phyloP scores from a whole-genome alignment of 2,888 invertebrate species.

The Lochmaea capreae region DNA sequence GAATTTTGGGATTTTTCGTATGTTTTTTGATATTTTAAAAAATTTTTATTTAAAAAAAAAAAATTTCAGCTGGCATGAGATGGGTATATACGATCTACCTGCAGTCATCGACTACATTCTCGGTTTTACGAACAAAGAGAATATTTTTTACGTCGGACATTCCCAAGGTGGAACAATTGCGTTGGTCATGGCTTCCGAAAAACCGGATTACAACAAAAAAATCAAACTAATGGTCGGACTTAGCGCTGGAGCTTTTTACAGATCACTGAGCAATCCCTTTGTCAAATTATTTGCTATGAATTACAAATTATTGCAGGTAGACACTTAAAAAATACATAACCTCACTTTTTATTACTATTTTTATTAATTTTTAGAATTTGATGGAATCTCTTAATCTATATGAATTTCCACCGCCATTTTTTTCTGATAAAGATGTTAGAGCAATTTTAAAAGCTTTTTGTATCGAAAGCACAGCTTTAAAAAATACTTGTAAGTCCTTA shows the following conservation, averaged over 20 bases:
- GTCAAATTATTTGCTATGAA: slow-evolving; percentile 25
- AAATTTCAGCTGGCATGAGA: slow-evolving; percentile 79
- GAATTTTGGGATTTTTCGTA: slow-evolving; percentile 73
- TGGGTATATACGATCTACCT: slow-evolving; percentile 82
- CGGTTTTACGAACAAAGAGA: slow-evolving; percentile 67
- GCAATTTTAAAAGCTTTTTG: not conserved
- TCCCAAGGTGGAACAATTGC: slow-evolving; percentile 80
- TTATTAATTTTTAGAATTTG: slow-evolving; percentile 38
- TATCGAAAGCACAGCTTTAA: not conserved
- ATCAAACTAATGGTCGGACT: slow-evolving; percentile 74
- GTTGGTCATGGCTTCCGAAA: slow-evolving; percentile 73
- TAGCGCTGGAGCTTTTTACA: slow-evolving; percentile 75
- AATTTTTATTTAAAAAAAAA: no score
- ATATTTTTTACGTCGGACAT: slow-evolving; percentile 82
- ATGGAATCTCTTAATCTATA: slow-evolving; percentile 37
- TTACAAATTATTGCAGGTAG: slow-evolving; percentile 38
- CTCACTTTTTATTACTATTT: no score
- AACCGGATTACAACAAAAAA: slow-evolving; percentile 74
- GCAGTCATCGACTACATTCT: slow-evolving; percentile 80
- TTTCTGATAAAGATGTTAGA: not conserved
- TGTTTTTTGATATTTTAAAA: not conserved
- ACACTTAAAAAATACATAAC: not conserved
- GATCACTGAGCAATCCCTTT: slow-evolving; percentile 41
- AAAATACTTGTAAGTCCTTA: not conserved
- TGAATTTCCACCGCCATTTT: slow-evolving; percentile 41